Base-by-base conservation (phyloP, 1,140 invertebrate genomes). In the Zaprionus kolodkinae region DNA sequence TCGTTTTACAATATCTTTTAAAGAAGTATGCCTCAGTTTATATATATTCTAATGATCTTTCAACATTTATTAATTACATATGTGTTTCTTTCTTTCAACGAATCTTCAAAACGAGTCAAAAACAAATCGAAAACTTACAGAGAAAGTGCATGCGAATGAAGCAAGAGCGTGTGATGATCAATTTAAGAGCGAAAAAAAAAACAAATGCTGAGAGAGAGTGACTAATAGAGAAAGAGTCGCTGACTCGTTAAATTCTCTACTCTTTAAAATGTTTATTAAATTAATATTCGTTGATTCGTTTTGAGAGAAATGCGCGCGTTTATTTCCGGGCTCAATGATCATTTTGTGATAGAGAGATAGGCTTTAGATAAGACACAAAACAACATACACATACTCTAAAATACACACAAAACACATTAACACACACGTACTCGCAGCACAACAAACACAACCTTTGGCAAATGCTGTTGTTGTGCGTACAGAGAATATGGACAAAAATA, bases 1-100 rank as follows among this genome's bases (percentile, higher is more conserved):
- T 97, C 43, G 95, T 98, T 90, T 95, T 96, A 21, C 95, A 96
- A 86, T 97, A 98, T 94, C 94, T 98, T 68, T 94, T 98, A 50
- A 95, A 96, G 94, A 97, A 95, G 96, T 97, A 93, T 91, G 92
- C 88, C 91, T 92, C 88, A 92, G 91, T 87, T 88, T 91, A 87
- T 91, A 85, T 79, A 68, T 91, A 77, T 80, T 86, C 40, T 81
- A 87, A 78, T 87, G 71, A 80, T 82, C 69, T 75, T 73, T 45
- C 80, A 75, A 87, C 71, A 89, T 86, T 78, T 88, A 88, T 89
- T 88, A 88, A 88, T 83, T 61, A 70, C 36, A 50, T 72, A 77
- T 87, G 76, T 83, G 74, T 84, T 88, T 87, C 70, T 90, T 87
- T 87, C 70, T 84, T 91, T 87, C 87, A 70, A 91, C 85, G 85